Evolutionary conservation across 2,797 vertebrate genomes (phyloP).

Genomic region (Thripadectes ignobilis): DNA sequence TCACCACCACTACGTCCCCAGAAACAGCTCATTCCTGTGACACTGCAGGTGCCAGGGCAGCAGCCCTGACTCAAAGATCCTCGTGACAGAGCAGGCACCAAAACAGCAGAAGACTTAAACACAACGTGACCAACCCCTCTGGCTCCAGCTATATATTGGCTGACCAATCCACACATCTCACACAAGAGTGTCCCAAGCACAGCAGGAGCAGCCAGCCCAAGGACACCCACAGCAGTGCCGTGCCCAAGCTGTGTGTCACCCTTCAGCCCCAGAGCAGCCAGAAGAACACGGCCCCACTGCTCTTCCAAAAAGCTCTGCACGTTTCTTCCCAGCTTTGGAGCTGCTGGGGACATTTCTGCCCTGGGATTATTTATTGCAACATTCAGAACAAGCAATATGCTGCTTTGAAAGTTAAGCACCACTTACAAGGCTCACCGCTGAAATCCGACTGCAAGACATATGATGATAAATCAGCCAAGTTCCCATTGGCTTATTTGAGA

Average conservation of each 20-base stretch:
- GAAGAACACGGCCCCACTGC: accelerated
- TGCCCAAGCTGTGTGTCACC: accelerated
- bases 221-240: accelerated
- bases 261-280: accelerated
- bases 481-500: not conserved
- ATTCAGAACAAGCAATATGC: not conserved
- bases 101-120: not conserved
- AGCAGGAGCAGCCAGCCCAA: not conserved
- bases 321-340: not conserved
- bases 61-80: no score
- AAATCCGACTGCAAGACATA: not conserved
- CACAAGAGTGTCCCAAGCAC: not conserved
- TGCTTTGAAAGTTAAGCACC: not conserved
- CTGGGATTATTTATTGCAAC: not conserved
- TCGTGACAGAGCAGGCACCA: no score
- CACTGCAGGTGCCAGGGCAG: no score
- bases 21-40: no score
- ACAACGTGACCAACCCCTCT: accelerated
- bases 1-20: no score
- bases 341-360: not conserved
- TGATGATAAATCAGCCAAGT: not conserved
- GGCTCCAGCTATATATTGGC: not conserved
- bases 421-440: not conserved
- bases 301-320: not conserved
- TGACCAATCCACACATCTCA: not conserved